Evolutionary conservation across 2,888 invertebrate species (phyloP).

Genomic region (Lochmaea crataegi): DNA sequence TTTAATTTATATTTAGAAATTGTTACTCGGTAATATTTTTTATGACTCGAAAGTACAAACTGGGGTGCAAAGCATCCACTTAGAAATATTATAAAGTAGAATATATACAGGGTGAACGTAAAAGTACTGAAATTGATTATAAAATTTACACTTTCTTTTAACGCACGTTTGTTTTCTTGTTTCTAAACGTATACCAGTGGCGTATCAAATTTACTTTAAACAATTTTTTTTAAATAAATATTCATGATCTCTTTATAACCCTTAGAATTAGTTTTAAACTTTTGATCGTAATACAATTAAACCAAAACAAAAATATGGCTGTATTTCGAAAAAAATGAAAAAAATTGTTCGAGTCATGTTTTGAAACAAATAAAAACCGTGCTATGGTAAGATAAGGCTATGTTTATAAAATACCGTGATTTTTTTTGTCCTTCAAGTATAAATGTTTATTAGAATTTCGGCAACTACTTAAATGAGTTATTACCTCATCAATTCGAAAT

Average conservation of each 20-base stretch:
- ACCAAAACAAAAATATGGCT: no score
- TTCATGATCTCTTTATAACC: neutral
- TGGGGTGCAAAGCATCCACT: conserved; percentile 56
- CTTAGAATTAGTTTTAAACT: neutral
- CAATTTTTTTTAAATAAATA: neutral
- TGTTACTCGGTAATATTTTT: conserved; percentile 58
- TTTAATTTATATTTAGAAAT: conserved; percentile 58
- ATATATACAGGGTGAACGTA: conserved; percentile 17
- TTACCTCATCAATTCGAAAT: no score
- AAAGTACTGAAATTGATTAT: conserved; percentile 9
- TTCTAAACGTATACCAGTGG: neutral
- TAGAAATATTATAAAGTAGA: conserved; percentile 31
- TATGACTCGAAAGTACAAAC: conserved; percentile 62
- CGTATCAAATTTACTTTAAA: neutral
- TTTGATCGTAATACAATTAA: neutral
- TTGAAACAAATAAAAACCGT: no score
- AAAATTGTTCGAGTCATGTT: no score
- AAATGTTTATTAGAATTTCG: no score
- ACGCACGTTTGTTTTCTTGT: neutral
- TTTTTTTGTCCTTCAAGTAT: no score
- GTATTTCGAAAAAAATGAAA: no score
- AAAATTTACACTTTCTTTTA: neutral
- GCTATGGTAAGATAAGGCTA: no score
- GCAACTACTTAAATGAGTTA: no score
- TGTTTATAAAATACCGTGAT: no score